Conservation (phyloP, 2,113 vertebrate species). For the Morone saxatilis region DNA sequence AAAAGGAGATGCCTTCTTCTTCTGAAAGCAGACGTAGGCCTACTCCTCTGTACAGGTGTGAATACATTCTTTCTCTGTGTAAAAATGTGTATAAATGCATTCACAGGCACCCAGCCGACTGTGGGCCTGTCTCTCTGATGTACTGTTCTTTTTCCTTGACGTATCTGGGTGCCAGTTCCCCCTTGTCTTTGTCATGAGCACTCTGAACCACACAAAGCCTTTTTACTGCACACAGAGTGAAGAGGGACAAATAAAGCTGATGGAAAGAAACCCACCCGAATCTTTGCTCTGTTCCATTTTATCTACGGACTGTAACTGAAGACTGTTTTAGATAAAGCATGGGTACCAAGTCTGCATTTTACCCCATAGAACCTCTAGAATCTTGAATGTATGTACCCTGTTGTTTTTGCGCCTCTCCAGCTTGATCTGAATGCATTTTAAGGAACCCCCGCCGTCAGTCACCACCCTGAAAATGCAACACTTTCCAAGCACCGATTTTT, state of each 20-base stretch:
- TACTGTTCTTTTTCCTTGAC: constrained; percentile 64
- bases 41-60: constrained; percentile 75
- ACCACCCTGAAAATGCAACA: constrained; percentile 54
- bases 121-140: constrained; percentile 48
- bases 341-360: constrained; percentile 60
- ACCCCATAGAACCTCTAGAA: constrained; percentile 69
- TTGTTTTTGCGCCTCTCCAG: constrained; percentile 63
- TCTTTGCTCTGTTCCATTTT: constrained; percentile 33
- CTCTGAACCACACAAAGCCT: constrained; percentile 73
- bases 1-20: constrained; percentile 69
- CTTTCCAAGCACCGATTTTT: constrained; percentile 58
- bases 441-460: constrained; percentile 43
- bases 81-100: constrained; percentile 48
- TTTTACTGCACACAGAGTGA: constrained; percentile 64
- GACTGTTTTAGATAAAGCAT: constrained; percentile 61
- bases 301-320: constrained; percentile 41
- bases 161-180: constrained; percentile 57
- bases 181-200: constrained; percentile 39
- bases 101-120: constrained; percentile 29
- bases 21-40: constrained; percentile 46
- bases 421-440: constrained; percentile 69
- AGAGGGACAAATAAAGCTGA: constrained; percentile 32
- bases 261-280: constrained; percentile 13
- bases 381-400: constrained; percentile 74
- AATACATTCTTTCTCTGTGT: constrained; percentile 66